Conservation (phyloP, 1,140 invertebrate genomes). For the Pogonomyrmex barbatus region DNA sequence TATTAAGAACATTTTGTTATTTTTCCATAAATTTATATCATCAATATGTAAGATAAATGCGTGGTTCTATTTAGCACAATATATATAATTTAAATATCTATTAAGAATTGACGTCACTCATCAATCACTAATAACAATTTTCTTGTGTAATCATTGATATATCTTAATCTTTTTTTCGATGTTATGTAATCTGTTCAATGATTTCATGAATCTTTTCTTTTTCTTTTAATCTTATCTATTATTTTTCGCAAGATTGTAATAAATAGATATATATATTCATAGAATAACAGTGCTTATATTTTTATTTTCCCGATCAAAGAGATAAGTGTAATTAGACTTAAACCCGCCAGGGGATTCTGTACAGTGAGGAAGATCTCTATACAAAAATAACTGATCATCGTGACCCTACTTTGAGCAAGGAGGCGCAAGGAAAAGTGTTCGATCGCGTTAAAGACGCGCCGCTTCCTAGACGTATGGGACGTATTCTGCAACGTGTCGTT, state of each 20-base stretch:
- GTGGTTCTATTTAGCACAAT: neutral
- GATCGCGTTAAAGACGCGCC: slow-evolving; percentile 44
- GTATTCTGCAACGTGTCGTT: slow-evolving; percentile 32
- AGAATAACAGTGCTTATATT: slow-evolving; percentile 1
- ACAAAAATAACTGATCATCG: slow-evolving; percentile 52
- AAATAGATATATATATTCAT: slow-evolving; percentile 16
- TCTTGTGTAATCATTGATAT: neutral
- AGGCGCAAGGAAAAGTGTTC: slow-evolving; percentile 39
- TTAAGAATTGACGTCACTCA: neutral
- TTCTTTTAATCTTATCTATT: neutral
- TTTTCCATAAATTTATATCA: neutral
- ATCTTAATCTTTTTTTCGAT: neutral
- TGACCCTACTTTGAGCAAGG: slow-evolving; percentile 58
- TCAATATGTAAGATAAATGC: no score
- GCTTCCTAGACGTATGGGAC: slow-evolving; percentile 51
- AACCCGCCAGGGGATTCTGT: neutral
- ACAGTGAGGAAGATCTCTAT: neutral
- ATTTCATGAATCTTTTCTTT: neutral
- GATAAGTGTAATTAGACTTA: slow-evolving; percentile 36
- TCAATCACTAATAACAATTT: neutral
- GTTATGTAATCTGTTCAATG: neutral
- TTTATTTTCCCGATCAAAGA: slow-evolving; percentile 32
- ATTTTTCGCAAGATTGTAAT: slow-evolving; percentile 12
- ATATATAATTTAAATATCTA: neutral
- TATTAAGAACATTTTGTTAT: neutral